Percentiles rank a stretch among this genome's conserved stretches.
Evolutionary conservation across 92 coral and sea anemone species (phyloP).

Genomic region (Palythoa caribaeorum): DNA sequence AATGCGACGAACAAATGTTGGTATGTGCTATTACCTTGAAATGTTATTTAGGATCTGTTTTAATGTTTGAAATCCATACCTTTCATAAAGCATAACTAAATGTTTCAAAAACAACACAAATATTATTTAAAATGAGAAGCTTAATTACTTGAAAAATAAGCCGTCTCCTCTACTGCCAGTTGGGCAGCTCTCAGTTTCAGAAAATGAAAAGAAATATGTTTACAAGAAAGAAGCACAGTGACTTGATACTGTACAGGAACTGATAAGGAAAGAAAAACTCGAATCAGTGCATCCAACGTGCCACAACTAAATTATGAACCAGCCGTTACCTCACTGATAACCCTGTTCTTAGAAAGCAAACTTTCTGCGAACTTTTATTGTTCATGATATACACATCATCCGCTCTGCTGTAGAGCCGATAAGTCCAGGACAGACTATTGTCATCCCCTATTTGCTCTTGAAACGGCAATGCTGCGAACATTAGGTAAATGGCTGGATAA

Average conservation of each 20-base stretch:
- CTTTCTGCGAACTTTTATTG: conserved; percentile 1
- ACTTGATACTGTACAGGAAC: not conserved
- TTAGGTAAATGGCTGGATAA: too few species aligned
- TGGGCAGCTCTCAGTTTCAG: not conserved
- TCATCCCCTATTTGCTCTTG: conserved; percentile 21
- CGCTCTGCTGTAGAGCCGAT: conserved; percentile 21
- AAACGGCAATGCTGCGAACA: too few species aligned
- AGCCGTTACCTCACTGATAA: conserved; percentile 9
- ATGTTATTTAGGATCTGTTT: too few species aligned
- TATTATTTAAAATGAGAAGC: too few species aligned
- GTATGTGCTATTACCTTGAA: too few species aligned
- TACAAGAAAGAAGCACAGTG: conserved; percentile 3
- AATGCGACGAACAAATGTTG: too few species aligned
- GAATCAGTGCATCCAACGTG: not conserved
- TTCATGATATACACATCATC: conserved; percentile 40
- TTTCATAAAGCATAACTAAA: too few species aligned
- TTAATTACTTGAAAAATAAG: too few species aligned
- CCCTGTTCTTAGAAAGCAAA: conserved; percentile 13
- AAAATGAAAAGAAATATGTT: not conserved
- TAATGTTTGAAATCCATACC: too few species aligned
- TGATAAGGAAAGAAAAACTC: not conserved
- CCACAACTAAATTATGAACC: not conserved
- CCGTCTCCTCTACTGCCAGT: not conserved
- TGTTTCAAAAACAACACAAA: too few species aligned
- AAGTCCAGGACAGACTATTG: not conserved